Conservation (phyloP, 2,888 invertebrate species). For the Bruchidius siliquastri region DNA sequence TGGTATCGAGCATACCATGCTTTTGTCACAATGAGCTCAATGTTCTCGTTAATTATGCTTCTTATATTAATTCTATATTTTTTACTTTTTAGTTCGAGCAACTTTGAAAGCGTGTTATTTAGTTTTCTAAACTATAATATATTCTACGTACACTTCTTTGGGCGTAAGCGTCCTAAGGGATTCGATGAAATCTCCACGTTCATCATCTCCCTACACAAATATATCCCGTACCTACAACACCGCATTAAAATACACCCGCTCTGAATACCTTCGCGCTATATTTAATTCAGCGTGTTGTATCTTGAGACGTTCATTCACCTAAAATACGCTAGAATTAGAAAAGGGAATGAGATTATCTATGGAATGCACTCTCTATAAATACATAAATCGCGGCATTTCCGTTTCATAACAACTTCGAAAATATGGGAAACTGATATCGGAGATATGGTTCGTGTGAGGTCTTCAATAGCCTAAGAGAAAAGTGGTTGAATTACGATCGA, state of each 20-base stretch:
- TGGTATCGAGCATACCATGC: no score
- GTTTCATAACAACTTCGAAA: not conserved
- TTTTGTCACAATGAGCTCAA: no score
- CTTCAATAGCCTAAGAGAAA: not conserved
- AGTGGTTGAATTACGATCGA: not conserved
- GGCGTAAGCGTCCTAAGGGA: no score
- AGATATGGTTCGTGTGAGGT: not conserved
- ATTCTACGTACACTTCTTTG: no score
- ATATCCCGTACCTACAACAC: not conserved
- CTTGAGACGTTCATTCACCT: slow-evolving; percentile 15
- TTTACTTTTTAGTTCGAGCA: no score
- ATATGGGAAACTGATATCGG: not conserved
- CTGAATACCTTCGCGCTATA: slow-evolving; percentile 10
- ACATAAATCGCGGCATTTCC: slow-evolving; percentile 5
- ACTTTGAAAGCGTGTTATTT: no score
- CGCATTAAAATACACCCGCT: not conserved
- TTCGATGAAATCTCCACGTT: no score
- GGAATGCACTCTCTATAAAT: slow-evolving; percentile 9
- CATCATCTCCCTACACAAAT: no score
- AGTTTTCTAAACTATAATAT: no score
- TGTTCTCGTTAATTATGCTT: no score
- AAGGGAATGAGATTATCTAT: slow-evolving; percentile 12
- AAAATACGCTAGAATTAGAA: slow-evolving; percentile 11
- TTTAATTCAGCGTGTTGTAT: slow-evolving; percentile 13
- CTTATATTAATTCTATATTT: no score